Percentiles rank a stretch among this genome's conserved stretches.
phyloP scores from a whole-genome alignment of 2,113 vertebrate species.

The Dipodomys merriami region DNA sequence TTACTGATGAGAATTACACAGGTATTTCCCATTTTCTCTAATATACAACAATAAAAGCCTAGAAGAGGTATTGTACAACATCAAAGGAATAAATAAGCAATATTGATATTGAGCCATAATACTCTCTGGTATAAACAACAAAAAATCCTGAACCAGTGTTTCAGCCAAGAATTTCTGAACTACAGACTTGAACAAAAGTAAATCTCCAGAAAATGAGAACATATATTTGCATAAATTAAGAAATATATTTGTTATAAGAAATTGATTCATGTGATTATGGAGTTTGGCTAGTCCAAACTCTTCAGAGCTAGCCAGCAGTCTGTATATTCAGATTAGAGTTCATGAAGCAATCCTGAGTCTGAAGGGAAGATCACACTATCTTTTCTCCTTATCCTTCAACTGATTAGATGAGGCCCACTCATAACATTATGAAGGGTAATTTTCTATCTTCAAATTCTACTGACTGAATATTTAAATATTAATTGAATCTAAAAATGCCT shows the following conservation, averaged over 20 bases:
- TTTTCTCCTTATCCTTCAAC: not conserved
- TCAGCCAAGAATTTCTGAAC: conserved; percentile 55
- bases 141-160: conserved; percentile 14
- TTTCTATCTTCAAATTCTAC: not conserved
- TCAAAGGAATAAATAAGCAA: conserved; percentile 46
- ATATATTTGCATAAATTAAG: not conserved
- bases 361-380: not conserved
- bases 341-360: not conserved
- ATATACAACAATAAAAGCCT: conserved; percentile 21
- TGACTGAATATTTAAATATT: not conserved
- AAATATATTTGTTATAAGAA: not conserved
- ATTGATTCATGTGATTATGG: not conserved
- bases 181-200: conserved; percentile 3
- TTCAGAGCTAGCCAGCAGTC: not conserved
- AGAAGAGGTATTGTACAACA: not conserved
- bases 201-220: conserved; percentile 19
- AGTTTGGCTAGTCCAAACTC: not conserved
- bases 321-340: not conserved
- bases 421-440: not conserved
- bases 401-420: not conserved
- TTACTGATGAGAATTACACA: conserved; percentile 48
- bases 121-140: not conserved
- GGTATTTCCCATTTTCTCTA: conserved; percentile 24
- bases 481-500: not conserved
- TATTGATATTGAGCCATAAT: not conserved